A percentile compares a stretch with the other conserved stretches of the same genome.
Evolutionary conservation across 2,113 vertebrate species (phyloP).

Genomic region (Amia ocellicauda): DNA sequence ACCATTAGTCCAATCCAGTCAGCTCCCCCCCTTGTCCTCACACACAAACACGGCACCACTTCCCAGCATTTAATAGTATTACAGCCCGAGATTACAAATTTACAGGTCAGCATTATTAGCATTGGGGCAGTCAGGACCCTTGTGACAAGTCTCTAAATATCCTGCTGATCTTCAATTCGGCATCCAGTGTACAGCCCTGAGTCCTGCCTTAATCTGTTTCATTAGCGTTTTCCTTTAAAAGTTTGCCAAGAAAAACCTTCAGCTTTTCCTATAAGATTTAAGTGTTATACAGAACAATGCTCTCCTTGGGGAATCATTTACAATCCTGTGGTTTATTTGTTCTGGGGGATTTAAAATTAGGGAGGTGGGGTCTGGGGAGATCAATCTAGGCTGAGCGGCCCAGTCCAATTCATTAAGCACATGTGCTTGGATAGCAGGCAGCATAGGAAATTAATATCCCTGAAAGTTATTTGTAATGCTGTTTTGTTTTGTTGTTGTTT

Average conservation of each 20-base stretch:
- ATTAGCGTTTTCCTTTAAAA: slow-evolving; percentile 23
- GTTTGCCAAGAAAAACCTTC: slow-evolving; percentile 19
- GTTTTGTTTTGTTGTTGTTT: background rate
- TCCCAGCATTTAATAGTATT: background rate
- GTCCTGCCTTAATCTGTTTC: slow-evolving; percentile 21
- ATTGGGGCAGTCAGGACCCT: background rate
- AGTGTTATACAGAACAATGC: slow-evolving; percentile 26
- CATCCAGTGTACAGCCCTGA: background rate
- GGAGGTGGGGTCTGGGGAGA: slow-evolving; percentile 6
- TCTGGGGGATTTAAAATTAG: background rate
- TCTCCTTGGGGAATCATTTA: slow-evolving; percentile 29
- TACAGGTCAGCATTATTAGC: background rate
- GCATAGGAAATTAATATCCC: background rate
- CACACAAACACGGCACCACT: background rate
- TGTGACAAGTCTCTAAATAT: slow-evolving; percentile 3
- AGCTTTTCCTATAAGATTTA: slow-evolving; percentile 14
- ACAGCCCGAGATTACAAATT: background rate
- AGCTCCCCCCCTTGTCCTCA: too few relatives aligned
- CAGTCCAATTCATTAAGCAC: slow-evolving; percentile 14
- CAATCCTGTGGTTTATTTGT: slow-evolving; percentile 31
- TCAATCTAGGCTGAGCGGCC: background rate
- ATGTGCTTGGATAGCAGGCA: background rate
- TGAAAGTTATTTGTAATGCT: background rate
- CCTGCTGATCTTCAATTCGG: background rate
- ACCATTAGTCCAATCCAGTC: too few relatives aligned